Evolutionary conservation across 1,140 invertebrate genomes (phyloP), one percentile per base, ranked within the genome.

Genomic region (Monomorium pharaonis): DNA sequence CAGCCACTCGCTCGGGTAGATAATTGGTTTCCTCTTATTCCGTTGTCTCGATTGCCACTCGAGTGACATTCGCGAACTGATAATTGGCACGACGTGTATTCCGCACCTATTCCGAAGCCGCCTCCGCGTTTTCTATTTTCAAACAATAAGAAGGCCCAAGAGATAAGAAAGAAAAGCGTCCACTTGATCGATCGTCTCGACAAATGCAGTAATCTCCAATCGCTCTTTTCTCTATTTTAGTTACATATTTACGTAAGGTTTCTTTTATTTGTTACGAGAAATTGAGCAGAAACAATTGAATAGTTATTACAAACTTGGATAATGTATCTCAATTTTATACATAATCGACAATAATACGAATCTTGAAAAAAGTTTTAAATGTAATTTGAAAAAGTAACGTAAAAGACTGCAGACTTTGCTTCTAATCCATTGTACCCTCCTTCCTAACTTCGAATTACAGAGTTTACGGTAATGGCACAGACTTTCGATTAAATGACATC

Each of bases 1-100:
- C 70, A 78, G 85, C 89, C 90, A 89, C 89, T 65, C 87, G 81
- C 44, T 63, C 51, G 60, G 85, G 14, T 30, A 60, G 86, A 87
- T 89, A 92, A 92, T 91, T 92, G 90, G 84, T 92, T 92, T 92
- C 87, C 89, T 90, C 83, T 90, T 92, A 88, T 85, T 80, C 80
- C 80, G 88, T 88, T 84, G 85, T 86, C 81, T 88, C 86, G 86
- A 89, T 86, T 89, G 86, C 74, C 84, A 63, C 51, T 86, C 83
- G 67, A 84, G 47, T 72, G 86, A 84, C 80, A 62, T 88, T 63
- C 90, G 86, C 77, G 89, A 83, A 88, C 88, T 89, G 86, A 63
- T 90, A 90, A 90, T 90, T 90, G 89, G 69, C 81, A 58, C 81
- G 81, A 83, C 85, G 89, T 83, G 86, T 83, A 88, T 83, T 70